Conservation (phyloP, 2,888 invertebrate species). For the Frankliniella intonsa region DNA sequence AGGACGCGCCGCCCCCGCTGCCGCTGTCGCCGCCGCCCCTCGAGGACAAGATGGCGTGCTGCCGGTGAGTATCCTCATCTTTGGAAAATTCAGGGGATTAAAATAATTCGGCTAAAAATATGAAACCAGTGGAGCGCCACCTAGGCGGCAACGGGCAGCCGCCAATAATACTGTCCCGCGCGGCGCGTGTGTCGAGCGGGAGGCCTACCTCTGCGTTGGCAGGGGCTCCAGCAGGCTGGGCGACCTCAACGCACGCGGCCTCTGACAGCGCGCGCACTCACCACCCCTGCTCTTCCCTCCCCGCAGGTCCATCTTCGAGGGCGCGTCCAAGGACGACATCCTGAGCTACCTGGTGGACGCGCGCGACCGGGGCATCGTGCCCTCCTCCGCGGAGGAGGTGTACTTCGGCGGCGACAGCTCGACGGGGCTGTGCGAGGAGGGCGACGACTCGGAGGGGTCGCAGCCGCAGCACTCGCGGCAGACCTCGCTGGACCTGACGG, state of each 20-base stretch:
- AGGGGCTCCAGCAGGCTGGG: not conserved
- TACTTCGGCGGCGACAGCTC: conserved; percentile 10
- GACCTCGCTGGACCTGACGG: conserved; percentile 53
- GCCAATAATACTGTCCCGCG: no score
- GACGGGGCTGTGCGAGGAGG: conserved; percentile 41
- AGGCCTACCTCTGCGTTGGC: not conserved
- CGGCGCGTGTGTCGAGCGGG: not conserved
- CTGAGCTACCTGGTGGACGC: conserved; percentile 84
- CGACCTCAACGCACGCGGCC: conserved; percentile 35
- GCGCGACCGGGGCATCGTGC: conserved; percentile 57
- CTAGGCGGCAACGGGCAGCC: no score
- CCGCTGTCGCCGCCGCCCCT: conserved; percentile 70
- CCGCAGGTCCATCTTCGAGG: conserved; percentile 56
- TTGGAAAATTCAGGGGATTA: no score
- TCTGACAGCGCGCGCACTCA: conserved; percentile 33
- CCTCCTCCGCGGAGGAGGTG: conserved; percentile 28
- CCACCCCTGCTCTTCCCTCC: conserved; percentile 36
- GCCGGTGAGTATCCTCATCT: conserved; percentile 30
- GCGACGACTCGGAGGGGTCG: conserved; percentile 56
- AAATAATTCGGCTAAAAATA: no score
- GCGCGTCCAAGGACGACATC: conserved; percentile 84
- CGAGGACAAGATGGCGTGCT: conserved; percentile 36
- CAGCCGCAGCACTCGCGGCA: conserved; percentile 50
- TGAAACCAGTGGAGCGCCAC: no score
- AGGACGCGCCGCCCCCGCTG: conserved; percentile 62